Evolutionary conservation across 2,888 invertebrate species (phyloP), one percentile per base, ranked within the genome.

Genomic region (Chesias legatella): DNA sequence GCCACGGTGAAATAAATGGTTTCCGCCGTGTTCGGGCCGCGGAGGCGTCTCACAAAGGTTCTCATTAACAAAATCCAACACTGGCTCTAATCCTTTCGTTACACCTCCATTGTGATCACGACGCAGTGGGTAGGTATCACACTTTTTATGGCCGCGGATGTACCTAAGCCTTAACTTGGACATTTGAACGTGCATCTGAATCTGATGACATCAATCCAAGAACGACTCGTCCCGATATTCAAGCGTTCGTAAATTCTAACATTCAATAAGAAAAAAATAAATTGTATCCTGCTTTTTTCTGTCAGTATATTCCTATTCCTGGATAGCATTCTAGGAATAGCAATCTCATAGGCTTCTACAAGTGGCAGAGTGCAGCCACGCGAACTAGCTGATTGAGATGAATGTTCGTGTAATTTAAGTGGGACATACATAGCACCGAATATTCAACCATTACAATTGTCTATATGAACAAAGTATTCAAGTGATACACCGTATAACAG

Each of bases 41-140:
- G 67, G 68, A 67, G 67, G 64, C 72, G 68, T 59, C 60, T 56
- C 63, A 80, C 81, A 84, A 83, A 79, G 70, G 63, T 64, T 55
- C 73, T 84, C 81, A 84, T 85, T 84, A 84, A 78, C 70, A 63
- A 70, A 76, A 68, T 67, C 74, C 74, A 59, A 67, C 72, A 73
- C 80, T 84, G 83, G 60, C 60, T 72, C 80, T 73, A 85, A 86
- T 85, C 81, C 83, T 84, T 85, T 85, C 78, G 86, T 85, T 82
- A 83, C 75, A 79, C 74, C 70, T 67, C 71, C 56, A 83, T 84
- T 85, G 83, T 84, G 67, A 58, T 53, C 53, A 51, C 57, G 44
- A 41, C 34, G 24, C 33, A 24, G 20, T 51, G 51, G n/a, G n/a
- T 51, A 52, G 49, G 44, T 51, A 48, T 21, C 26, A 13, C 10